Conservation (phyloP, 2,113 vertebrate genomes). For the Brachypteracias leptosomus region DNA sequence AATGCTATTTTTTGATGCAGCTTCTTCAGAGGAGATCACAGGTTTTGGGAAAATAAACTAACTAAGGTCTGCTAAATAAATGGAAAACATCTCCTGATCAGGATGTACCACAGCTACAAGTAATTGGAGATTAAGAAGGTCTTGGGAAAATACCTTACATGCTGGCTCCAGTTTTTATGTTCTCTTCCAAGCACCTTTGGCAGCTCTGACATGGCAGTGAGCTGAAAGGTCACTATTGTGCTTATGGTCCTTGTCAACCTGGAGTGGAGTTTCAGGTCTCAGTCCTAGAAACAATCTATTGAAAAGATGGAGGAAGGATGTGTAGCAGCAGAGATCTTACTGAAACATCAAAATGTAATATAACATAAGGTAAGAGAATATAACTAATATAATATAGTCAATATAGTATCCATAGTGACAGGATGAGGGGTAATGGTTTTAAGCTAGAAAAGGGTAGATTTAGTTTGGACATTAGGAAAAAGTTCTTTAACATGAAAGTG, state of each 20-base stretch:
- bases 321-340: background rate
- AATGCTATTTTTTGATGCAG: background rate
- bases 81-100: background rate
- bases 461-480: no score
- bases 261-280: background rate
- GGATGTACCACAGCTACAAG: background rate
- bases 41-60: background rate
- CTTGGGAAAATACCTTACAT: background rate
- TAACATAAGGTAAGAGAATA: background rate
- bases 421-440: no score
- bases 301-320: background rate
- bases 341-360: background rate
- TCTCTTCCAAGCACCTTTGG: background rate
- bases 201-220: background rate
- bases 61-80: background rate
- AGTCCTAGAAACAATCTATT: background rate
- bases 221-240: background rate
- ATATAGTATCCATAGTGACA: no score
- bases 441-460: no score
- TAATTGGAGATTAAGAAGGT: background rate
- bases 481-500: no score
- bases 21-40: background rate
- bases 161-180: background rate
- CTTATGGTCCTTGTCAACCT: background rate
- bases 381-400: background rate